Percentiles rank a stretch among this genome's conserved stretches.
phyloP scores from a whole-genome alignment of 1,140 invertebrate species.

The Anagrus nilaparvatae region DNA sequence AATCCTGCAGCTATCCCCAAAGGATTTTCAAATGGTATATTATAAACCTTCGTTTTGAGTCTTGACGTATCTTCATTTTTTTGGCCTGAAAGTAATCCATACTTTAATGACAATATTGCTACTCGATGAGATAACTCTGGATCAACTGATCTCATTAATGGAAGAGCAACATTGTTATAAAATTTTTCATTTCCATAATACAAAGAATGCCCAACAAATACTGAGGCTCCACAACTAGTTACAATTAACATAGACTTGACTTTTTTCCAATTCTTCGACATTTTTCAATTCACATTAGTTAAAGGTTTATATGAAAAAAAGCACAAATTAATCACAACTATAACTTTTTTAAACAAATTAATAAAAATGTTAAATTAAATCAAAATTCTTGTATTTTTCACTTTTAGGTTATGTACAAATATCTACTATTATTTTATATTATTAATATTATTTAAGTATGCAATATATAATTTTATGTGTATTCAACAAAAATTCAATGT shows the following conservation, averaged over 20 bases:
- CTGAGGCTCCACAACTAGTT: conserved; percentile 38
- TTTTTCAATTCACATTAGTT: too few species aligned
- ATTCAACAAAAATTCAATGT: too few species aligned
- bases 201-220: conserved; percentile 53
- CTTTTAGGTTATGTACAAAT: too few species aligned
- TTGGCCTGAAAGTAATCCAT: conserved; percentile 55
- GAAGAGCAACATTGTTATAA: conserved; percentile 62
- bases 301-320: too few species aligned
- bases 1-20: conserved; percentile 96
- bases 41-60: conserved; percentile 60
- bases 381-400: too few species aligned
- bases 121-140: conserved; percentile 73
- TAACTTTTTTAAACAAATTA: too few species aligned
- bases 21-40: conserved; percentile 71
- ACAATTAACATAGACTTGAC: conserved; percentile 31
- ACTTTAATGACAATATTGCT: conserved; percentile 63
- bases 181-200: conserved; percentile 67
- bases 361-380: too few species aligned
- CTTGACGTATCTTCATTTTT: conserved; percentile 47
- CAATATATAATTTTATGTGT: too few species aligned
- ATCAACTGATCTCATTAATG: conserved; percentile 53
- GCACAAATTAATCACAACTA: too few species aligned
- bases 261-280: conserved; percentile 26
- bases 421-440: too few species aligned
- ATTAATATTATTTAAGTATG: too few species aligned